A percentile compares a stretch with the other conserved stretches of the same genome.
These are phyloP conservation scores for Tortricodes alternella DNA, from an alignment of 2,888 invertebrate genomes.

Conservation along the genomic window DNA sequence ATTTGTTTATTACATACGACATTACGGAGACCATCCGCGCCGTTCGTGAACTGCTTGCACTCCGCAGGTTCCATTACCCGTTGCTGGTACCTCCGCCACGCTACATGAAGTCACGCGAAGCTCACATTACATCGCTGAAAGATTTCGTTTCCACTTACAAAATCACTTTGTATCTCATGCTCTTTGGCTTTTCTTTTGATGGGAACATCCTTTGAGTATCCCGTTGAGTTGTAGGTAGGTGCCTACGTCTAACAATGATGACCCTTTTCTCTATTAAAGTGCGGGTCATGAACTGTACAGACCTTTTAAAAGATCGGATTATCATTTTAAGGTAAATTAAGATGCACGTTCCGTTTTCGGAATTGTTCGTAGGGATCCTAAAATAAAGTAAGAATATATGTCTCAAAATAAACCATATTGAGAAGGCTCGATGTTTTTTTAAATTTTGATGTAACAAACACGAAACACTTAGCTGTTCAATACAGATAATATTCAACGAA, in stretches of 20 bases:
- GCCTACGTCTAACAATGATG: slow-evolving; percentile 21
- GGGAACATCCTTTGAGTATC: slow-evolving; percentile 22
- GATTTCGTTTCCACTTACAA: slow-evolving; percentile 77
- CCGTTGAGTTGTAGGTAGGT: slow-evolving; percentile 3
- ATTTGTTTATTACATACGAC: slow-evolving; percentile 24
- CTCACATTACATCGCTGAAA: slow-evolving; percentile 67
- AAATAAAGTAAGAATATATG: not conserved
- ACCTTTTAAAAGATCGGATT: slow-evolving; percentile 17
- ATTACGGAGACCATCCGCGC: slow-evolving; percentile 10
- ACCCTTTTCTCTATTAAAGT: slow-evolving; percentile 15
- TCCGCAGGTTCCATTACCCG: slow-evolving; percentile 57
- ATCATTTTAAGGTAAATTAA: slow-evolving; percentile 11
- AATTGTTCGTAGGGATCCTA: not conserved
- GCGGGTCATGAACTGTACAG: slow-evolving; percentile 7
- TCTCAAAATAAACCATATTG: no score
- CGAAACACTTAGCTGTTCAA: not conserved
- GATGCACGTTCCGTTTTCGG: slow-evolving; percentile 2
- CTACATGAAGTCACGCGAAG: slow-evolving; percentile 68
- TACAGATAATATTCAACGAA: slow-evolving; percentile 44
- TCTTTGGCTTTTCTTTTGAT: slow-evolving; percentile 48
- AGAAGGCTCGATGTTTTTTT: no score
- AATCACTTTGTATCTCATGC: slow-evolving; percentile 74
- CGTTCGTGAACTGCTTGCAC: slow-evolving; percentile 18
- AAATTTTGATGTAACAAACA: no score
- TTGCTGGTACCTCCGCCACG: slow-evolving; percentile 53